Evolutionary conservation across 2,113 vertebrate genomes (phyloP).

Genomic region (Triplophysa tibetana): DNA sequence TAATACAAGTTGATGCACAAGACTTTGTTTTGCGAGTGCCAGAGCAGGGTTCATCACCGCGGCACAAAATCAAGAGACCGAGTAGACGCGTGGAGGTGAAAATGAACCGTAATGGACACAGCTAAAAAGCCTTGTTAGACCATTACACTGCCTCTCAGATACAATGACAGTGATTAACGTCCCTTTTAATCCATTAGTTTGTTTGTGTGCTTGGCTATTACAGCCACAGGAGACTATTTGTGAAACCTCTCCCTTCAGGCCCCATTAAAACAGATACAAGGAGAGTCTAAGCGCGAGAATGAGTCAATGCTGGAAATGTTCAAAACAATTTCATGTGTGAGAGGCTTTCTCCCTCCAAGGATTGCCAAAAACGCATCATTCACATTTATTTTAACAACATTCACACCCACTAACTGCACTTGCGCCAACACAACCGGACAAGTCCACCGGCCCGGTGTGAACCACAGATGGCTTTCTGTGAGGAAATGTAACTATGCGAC

Average conservation of each 20-base stretch:
- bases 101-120: slow-evolving; percentile 39
- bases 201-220: slow-evolving; percentile 36
- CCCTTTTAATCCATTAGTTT: slow-evolving; percentile 49
- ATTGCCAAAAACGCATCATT: not conserved
- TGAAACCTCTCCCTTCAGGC: slow-evolving; percentile 22
- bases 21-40: not conserved
- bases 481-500: not conserved
- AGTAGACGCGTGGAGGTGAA: not conserved
- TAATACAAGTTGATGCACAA: not conserved
- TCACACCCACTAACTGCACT: not conserved
- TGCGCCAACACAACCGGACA: not conserved
- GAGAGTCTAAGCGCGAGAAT: not conserved
- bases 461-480: not conserved
- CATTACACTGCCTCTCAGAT: slow-evolving; percentile 24
- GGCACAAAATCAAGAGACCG: not conserved
- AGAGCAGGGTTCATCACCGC: not conserved
- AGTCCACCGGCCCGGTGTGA: not conserved
- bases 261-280: slow-evolving; percentile 31
- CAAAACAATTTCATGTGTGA: slow-evolving; percentile 5
- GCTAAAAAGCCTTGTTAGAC: slow-evolving; percentile 42
- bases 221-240: slow-evolving; percentile 11
- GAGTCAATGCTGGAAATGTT: slow-evolving; percentile 2
- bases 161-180: slow-evolving; percentile 39
- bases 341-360: not conserved
- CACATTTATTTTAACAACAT: not conserved